Conservation (phyloP, 1,140 invertebrate genomes). For the Hylaeus anthracinus region DNA sequence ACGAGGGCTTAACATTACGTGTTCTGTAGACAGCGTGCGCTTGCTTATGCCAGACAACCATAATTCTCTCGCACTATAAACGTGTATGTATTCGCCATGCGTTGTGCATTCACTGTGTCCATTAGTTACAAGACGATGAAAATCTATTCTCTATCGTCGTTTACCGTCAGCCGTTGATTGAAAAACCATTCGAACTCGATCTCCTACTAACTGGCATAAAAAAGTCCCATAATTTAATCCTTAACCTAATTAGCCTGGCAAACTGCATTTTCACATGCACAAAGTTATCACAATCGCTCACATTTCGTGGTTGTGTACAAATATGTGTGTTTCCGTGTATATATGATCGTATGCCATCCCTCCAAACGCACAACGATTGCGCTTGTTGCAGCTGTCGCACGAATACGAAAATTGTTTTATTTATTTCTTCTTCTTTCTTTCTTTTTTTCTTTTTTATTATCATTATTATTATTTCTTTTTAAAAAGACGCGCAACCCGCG, state of each 20-base stretch:
- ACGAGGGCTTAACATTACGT: conserved; percentile 5
- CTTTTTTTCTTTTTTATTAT: too few relatives aligned
- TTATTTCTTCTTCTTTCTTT: too few relatives aligned
- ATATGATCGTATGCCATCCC: conserved; percentile 33
- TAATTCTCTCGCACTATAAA: conserved; percentile 18
- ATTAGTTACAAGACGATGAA: conserved; percentile 23
- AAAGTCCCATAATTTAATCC: conserved; percentile 62
- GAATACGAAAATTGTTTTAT: conserved; percentile 24
- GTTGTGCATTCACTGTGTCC: conserved; percentile 9
- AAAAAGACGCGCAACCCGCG: conserved; percentile 51
- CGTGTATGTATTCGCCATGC: conserved; percentile 1
- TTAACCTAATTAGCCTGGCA: conserved; percentile 54
- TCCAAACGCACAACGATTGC: conserved; percentile 37
- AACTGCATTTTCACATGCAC: conserved; percentile 47
- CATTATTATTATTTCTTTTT: not conserved
- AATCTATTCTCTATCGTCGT: conserved; percentile 37
- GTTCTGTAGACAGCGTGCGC: conserved; percentile 37
- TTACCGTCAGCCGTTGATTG: conserved; percentile 14
- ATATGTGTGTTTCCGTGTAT: conserved; percentile 52
- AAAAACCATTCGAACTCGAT: conserved; percentile 52
- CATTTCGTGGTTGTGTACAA: conserved; percentile 57
- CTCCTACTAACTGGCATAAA: conserved; percentile 55
- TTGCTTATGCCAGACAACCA: conserved; percentile 39
- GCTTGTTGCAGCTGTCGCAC: conserved; percentile 50
- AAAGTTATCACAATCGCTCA: conserved; percentile 62